phyloP scores from a whole-genome alignment of 2,113 vertebrate genomes.

The Vulpes lagopus region DNA sequence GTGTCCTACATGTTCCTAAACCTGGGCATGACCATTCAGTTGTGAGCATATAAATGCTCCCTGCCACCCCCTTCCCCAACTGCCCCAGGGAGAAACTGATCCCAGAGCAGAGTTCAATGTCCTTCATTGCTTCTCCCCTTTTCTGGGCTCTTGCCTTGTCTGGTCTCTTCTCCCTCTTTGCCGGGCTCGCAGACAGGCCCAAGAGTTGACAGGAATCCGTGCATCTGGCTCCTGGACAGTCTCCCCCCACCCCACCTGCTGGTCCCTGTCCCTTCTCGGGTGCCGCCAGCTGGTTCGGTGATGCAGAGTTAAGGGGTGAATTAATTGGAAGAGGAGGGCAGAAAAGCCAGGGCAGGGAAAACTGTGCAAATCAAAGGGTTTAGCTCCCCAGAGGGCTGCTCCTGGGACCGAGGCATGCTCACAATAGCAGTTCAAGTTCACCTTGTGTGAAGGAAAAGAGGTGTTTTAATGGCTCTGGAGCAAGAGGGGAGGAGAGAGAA shows the following conservation, averaged over 20 bases:
- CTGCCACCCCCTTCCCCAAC: neutral
- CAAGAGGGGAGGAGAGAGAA: conserved; percentile 63
- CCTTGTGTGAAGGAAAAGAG: conserved; percentile 82
- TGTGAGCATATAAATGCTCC: neutral
- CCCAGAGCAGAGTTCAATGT: neutral
- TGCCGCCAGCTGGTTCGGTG: neutral
- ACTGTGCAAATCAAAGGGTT: conserved; percentile 78
- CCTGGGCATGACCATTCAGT: neutral
- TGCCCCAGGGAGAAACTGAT: neutral
- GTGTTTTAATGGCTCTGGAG: conserved; percentile 72
- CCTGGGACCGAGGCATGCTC: conserved; percentile 48
- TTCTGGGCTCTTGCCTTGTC: neutral
- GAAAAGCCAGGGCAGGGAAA: neutral
- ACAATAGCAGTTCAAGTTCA: conserved; percentile 86
- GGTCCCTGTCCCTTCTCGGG: neutral
- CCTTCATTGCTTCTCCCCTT: neutral
- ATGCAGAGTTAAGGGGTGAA: conserved; percentile 68
- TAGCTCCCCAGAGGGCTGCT: conserved; percentile 74
- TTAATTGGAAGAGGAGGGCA: conserved; percentile 70
- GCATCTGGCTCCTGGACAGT: conserved; percentile 45
- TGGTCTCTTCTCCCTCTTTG: neutral
- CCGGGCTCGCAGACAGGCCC: conserved; percentile 55
- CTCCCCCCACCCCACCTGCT: neutral
- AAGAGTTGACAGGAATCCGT: fast-evolving
- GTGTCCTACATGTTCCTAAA: neutral